phyloP scores from a whole-genome alignment of 1,140 invertebrate genomes.

The Aphidius gifuensis region DNA sequence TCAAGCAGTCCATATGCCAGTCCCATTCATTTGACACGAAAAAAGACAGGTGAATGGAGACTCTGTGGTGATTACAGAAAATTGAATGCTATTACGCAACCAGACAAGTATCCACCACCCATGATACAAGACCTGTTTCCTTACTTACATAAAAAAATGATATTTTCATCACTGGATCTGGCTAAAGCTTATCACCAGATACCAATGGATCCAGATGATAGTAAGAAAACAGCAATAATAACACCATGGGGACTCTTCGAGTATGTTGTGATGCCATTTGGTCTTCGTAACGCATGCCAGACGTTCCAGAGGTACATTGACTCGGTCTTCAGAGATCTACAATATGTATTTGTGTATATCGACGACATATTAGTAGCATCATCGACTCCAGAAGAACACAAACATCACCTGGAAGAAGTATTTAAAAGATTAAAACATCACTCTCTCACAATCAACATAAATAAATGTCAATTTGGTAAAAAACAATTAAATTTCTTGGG shows the following conservation, averaged over 20 bases:
- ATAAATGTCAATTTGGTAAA: conserved; percentile 17
- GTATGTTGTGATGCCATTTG: conserved; percentile 46
- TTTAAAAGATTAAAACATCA: conserved; percentile 13
- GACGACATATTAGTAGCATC: conserved; percentile 26
- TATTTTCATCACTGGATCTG: conserved; percentile 47
- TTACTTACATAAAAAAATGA: conserved; percentile 31
- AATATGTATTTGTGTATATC: conserved; percentile 19
- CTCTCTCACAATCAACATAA: conserved; percentile 10
- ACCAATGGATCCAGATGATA: conserved; percentile 32
- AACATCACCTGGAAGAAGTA: conserved; percentile 24
- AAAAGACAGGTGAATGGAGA: conserved; percentile 36
- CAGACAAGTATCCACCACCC: conserved; percentile 37
- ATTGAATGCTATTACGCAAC: conserved; percentile 40
- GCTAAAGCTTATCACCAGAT: conserved; percentile 50
- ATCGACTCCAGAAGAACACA: conserved; percentile 20
- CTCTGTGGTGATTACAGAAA: conserved; percentile 41
- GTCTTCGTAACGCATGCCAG: conserved; percentile 26
- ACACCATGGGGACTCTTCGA: conserved; percentile 30
- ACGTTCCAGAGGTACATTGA: conserved; percentile 32
- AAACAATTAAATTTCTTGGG: conserved; percentile 31
- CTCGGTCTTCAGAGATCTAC: conserved; percentile 16
- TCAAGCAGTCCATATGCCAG: conserved; percentile 41
- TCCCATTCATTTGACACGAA: conserved; percentile 39
- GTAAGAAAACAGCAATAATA: conserved; percentile 43
- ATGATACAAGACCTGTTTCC: conserved; percentile 38